Base-by-base conservation (phyloP, 2,797 vertebrate genomes). In the Chanos chanos region DNA sequence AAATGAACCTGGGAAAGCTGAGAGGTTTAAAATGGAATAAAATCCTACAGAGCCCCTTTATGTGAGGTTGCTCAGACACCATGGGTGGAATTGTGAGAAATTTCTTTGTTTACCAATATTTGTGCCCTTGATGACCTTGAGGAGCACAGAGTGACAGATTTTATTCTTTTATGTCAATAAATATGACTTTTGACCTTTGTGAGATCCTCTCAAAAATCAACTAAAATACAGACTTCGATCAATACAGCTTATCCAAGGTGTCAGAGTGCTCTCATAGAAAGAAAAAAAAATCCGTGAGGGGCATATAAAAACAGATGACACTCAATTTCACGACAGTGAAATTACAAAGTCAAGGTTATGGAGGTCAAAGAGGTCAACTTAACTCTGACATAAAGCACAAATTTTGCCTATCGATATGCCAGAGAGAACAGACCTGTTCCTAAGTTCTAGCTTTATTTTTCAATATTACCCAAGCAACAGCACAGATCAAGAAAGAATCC, bases 161-260 rank as follows among this genome's bases (percentile, higher is more conserved):
- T 37, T 18, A 39, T 10, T 9, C 6, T 18, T 13, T 30, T 16
- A 12, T 16, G 27, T 36, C 48, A 34, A 41, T 64, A 74, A 71
- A 77, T 75, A 77, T 3, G 1, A 54, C 47, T 34, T 71, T 51
- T 56, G 7, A 65, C 59, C 34, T 31, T 43, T 15, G n/a, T n/a
- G 16, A 52, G 52, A 34, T 18, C 1, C 18, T 13, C 12, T 40
- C n/a, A 27, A 48, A 53, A 55, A 50, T 66, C 8, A 40, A 71
- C 69, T 67, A n/a, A 34, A 79, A 75, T 39, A 53, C 7, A 22
- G 15, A 51, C 52, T 68, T 31, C 55, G 24, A 75, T 77, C 61
- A 44, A 77, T 74, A 67, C 8, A 34, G 52, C 61, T 51, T 15
- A 30, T 53, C 7, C 40, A 36, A 2, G 27, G 33, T 22, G 37